Evolutionary conservation across 2,888 invertebrate species (phyloP), one percentile per base, ranked within the genome.

Genomic region (Dasysyrphus albostriatus): DNA sequence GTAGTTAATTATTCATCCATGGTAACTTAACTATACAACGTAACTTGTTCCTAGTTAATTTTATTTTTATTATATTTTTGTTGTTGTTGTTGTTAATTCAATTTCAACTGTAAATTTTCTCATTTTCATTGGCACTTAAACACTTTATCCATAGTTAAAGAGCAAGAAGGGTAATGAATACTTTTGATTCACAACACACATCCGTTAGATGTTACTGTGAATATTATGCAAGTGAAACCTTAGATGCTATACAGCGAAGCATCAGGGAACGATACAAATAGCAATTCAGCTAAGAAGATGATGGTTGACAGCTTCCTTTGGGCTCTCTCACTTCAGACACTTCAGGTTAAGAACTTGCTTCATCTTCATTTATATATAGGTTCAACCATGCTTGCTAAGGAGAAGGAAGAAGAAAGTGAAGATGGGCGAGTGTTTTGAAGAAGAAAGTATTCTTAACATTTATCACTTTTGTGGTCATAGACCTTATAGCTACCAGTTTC

Each of bases 361-460:
- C 51, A 69, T 37, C 37, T 39, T 69, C 65, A 32, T 47, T n/a
- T n/a, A n/a, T 24, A 24, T 24, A 1, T 24, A 24, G 24, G 24
- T 24, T 24, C 24, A 24, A 24, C 34, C 2, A 1, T 29, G 3
- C n/a, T n/a, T 4, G 1, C 0, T 9, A n/a, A 47, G 16, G 37
- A 61, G 42, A 70, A 70, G 74, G 80, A 84, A 84, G 80, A 84
- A 84, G 84, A 84, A 84, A 84, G 84, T 84, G 84, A 84, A 84
- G 84, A 84, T 80, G 76, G 24, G 24, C 24, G 24, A 16, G 56
- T n/a, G 54, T 44, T 19, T 19, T 61, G 76, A 47, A 39, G 65
- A 67, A 67, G 67, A 84, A 84, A 84, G 84, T 80, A 85, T 81
- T 82, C 77, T 37, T 69, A 78, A 39, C 73, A 73, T 82, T 81